Percentiles rank a stretch among this genome's conserved stretches.
phyloP scores from a whole-genome alignment of 2,888 invertebrate genomes.

The Sarcophaga caerulescens region DNA sequence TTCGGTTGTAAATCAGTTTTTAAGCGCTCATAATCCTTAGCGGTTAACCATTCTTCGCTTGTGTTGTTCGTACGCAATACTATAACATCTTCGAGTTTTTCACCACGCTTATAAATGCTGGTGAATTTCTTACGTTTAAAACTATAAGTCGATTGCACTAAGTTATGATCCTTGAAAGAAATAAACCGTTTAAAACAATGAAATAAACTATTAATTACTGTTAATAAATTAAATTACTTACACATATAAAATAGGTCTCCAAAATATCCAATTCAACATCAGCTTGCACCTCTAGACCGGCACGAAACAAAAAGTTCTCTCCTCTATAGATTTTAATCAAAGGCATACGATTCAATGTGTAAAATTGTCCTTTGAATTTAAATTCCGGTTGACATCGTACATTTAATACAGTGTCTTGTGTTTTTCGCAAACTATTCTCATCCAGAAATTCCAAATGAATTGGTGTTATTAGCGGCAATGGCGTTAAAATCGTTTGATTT shows the following conservation, averaged over 20 bases:
- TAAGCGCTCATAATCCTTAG: conserved; percentile 75
- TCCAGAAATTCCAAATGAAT: conserved; percentile 79
- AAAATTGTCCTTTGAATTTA: conserved; percentile 79
- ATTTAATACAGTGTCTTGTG: conserved; percentile 77
- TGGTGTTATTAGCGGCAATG: conserved; percentile 73
- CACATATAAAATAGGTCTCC: conserved; percentile 81
- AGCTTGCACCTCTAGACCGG: conserved; percentile 78
- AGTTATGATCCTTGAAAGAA: conserved; percentile 79
- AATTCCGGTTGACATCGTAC: conserved; percentile 78
- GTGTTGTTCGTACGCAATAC: conserved; percentile 79
- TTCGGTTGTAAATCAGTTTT: conserved; percentile 70
- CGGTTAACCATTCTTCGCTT: conserved; percentile 76
- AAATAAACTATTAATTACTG: too few relatives aligned
- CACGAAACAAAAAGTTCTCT: conserved; percentile 80
- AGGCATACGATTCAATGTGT: conserved; percentile 79
- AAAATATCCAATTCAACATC: conserved; percentile 78
- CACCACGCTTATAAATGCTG: conserved; percentile 76
- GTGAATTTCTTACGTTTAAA: conserved; percentile 79
- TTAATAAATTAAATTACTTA: conserved; percentile 74
- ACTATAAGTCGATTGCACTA: conserved; percentile 80
- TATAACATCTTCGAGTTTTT: conserved; percentile 79
- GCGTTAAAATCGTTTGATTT: conserved; percentile 52
- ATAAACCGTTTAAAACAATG: not conserved
- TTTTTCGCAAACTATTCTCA: conserved; percentile 78
- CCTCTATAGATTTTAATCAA: conserved; percentile 78